Evolutionary conservation across 2,113 vertebrate genomes (phyloP), one percentile per base, ranked within the genome.

Genomic region (Scopus umbretta): DNA sequence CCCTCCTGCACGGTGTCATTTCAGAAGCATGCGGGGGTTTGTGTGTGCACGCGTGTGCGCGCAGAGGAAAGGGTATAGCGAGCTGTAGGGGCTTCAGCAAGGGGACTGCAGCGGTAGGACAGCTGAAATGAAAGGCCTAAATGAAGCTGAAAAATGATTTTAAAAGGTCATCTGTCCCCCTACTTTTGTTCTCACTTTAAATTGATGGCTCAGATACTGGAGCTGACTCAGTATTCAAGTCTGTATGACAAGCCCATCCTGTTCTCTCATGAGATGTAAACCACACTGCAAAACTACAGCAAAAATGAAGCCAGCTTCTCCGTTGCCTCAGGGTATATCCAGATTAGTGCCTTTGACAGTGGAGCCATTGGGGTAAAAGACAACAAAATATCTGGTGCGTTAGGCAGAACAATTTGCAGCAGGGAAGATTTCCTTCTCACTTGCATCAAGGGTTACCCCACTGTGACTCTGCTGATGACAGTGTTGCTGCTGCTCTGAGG

Each of bases 191-290:
- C 92, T 91, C n/a, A 4, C 80, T 94, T 90, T 59, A 68, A 95
- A 96, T 8, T 65, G 85, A 95, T 86, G 90, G 79, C 86, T 92
- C 53, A 71, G 86, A 90, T 71, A 70, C 78, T 73, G 75, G 32
- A 86, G 91, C 82, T 89, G 90, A 96, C 86, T 94, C 84, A 80
- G 89, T 89, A 86, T 30, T 73, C 66, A 73, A 83, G 59, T 21
- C 65, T 47, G 13, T 72, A 59, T 82, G 95, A 97, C 91, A 92
- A 95, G 81, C 72, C 83, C 71, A 9, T 87, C 71, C 92, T 92
- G 85, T 91, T 96, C 92, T 88, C 73, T 71, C 91, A 86, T 23
- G 62, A 96, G 58, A 91, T 26, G 79, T 76, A 97, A 94, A 95
- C 80, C 83, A 74, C 59, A n/a, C 76, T 67, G 76, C 5, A 7